phyloP scores from a whole-genome alignment of 2,888 invertebrate species.

The Tetranychus truncatus region DNA sequence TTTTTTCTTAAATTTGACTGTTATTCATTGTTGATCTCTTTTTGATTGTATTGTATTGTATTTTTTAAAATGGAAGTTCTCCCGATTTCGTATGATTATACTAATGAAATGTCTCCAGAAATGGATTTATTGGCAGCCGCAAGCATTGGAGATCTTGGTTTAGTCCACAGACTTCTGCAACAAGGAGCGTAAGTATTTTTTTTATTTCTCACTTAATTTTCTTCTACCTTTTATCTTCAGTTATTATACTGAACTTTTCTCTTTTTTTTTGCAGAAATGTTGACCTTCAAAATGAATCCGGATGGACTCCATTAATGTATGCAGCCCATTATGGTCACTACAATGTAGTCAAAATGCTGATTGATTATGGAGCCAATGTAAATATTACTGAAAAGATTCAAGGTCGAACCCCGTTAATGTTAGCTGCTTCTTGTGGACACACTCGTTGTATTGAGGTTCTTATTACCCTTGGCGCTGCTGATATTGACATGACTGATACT shows the following conservation, averaged over 20 bases:
- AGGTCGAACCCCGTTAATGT: constrained; percentile 36
- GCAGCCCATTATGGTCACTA: constrained; percentile 36
- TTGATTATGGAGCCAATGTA: constrained; percentile 30
- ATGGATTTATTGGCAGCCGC: constrained; percentile 17
- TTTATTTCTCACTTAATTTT: neutral
- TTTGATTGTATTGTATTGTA: neutral
- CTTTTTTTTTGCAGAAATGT: constrained; percentile 25
- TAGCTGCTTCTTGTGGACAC: constrained; percentile 39
- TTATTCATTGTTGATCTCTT: neutral
- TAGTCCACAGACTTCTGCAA: constrained; percentile 11
- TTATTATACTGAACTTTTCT: neutral
- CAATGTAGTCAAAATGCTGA: constrained; percentile 32
- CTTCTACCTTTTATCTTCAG: neutral
- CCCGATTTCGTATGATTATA: neutral
- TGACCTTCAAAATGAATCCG: constrained; percentile 32
- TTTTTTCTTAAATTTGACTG: neutral
- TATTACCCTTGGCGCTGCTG: constrained; percentile 32
- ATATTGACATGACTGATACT: constrained; percentile 33
- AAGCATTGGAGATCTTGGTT: constrained; percentile 5
- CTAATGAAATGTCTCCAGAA: constrained; percentile 9
- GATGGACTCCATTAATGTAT: constrained; percentile 37
- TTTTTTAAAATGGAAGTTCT: neutral
- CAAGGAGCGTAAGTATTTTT: constrained; percentile 6
- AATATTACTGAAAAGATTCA: constrained; percentile 29
- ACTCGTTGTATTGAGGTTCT: constrained; percentile 33